Base-by-base conservation (phyloP, 1,140 invertebrate species). In the Vanessa tameamea region DNA sequence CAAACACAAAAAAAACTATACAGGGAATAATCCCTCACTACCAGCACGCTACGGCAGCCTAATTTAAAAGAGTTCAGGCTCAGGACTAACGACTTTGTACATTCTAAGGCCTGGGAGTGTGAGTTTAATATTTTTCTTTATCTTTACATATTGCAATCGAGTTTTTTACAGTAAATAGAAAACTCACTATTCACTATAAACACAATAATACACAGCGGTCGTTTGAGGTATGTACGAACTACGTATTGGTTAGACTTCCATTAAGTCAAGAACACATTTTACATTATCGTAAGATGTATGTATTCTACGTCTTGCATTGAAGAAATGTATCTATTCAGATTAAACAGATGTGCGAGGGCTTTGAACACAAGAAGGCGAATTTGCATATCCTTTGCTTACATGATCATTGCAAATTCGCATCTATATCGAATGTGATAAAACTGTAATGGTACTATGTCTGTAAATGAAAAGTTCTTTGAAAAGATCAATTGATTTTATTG, bases 381-480 rank as follows among this genome's bases (percentile, higher is more conserved):
- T 51, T 51, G 48, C 48, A 51, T 51, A 51, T 15, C 48, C 48
- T 15, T 51, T n/a, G n/a, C 48, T 51, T 51, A 51, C 48, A 51
- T n/a, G 48, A 51, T 12, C 48, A 51, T 51, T 51, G 5, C 48
- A 51, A 51, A n/a, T 51, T 51, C n/a, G 7, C 14, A 51, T 51
- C n/a, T 12, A 51, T 15, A 15, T 51, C n/a, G 6, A 51, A 15
- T 51, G n/a, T n/a, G 37, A 43, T 51, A 51, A 4, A 51, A 51
- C 48, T 51, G 13, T 15, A 12, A 15, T 6, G 48, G 48, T 6
- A n/a, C 48, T 15, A n/a, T 51, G 48, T 50, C 4, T 50, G 48
- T 51, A 3, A 51, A 43, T 43, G 37, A 43, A 43, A 43, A 43
- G 37, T 43, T 43, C 37, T 9, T 43, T n/a, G n/a, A 15, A 51